Evolutionary conservation across 2,797 vertebrate species (phyloP).

Genomic region (Acrossocheilus wenchowensis): DNA sequence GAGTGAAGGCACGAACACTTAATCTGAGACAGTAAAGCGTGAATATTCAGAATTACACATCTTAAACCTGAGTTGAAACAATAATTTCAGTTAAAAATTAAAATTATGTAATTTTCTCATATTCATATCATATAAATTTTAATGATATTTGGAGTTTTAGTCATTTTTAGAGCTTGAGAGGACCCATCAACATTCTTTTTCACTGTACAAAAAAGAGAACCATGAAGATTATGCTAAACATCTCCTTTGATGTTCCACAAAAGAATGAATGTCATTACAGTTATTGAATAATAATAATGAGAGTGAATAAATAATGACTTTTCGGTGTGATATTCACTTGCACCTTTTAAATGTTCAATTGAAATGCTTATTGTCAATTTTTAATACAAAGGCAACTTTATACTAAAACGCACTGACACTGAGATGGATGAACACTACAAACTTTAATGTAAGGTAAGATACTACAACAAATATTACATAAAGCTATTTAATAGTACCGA

Average conservation of each 20-base stretch:
- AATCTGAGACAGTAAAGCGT: constrained; percentile 60
- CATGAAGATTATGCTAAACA: constrained; percentile 11
- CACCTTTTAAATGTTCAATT: too few relatives aligned
- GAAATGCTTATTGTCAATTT: neutral
- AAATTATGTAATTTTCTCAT: neutral
- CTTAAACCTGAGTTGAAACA: neutral
- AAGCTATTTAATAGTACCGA: constrained; percentile 76
- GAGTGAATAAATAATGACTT: neutral
- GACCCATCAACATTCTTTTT: neutral
- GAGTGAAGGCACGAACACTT: constrained; percentile 92
- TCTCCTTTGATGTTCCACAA: neutral
- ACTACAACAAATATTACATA: neutral
- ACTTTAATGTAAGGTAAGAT: too few relatives aligned
- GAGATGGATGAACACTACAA: neutral
- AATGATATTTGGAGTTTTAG: neutral
- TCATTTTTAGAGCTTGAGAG: neutral
- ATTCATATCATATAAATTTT: neutral
- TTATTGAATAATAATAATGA: neutral
- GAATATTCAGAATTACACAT: neutral
- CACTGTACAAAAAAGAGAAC: neutral
- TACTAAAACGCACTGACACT: too few relatives aligned
- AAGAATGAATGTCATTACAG: neutral
- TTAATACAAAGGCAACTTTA: neutral
- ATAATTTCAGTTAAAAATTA: neutral
- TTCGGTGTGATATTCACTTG: neutral